A percentile compares a stretch with the other conserved stretches of the same genome.
phyloP scores from a whole-genome alignment of 1,140 invertebrate genomes.

The Helicoverpa zea region DNA sequence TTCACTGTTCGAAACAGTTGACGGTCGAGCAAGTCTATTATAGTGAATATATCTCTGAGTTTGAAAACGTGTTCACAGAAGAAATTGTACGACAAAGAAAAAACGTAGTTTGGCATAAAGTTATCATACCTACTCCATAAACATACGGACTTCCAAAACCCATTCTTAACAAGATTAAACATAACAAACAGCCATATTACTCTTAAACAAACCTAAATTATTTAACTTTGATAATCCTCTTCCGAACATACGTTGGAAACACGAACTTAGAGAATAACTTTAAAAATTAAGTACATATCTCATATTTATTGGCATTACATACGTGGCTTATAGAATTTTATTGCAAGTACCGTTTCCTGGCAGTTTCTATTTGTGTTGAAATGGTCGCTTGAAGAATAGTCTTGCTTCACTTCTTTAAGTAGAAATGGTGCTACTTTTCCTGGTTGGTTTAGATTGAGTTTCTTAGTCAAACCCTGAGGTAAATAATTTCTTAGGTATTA shows the following conservation, averaged over 20 bases:
- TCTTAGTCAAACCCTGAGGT: background rate
- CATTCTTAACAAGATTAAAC: too few species aligned
- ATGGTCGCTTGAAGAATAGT: background rate
- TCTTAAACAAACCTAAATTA: background rate
- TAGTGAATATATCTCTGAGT: too few species aligned
- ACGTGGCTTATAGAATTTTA: conserved; percentile 17
- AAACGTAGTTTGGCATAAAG: too few species aligned
- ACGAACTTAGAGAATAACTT: background rate
- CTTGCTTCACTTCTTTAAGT: background rate
- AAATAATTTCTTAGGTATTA: background rate
- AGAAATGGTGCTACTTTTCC: background rate
- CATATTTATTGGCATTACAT: background rate
- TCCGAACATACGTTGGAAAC: background rate
- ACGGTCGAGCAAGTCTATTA: too few species aligned
- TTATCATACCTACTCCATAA: background rate
- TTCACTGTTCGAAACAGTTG: too few species aligned
- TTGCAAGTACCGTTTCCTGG: background rate
- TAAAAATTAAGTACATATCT: conserved; percentile 9
- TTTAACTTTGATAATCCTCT: background rate
- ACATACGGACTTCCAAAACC: background rate
- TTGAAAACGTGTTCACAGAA: too few species aligned
- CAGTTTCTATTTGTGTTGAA: conserved; percentile 15
- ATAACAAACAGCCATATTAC: too few species aligned
- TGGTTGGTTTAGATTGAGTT: background rate
- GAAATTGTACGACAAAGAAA: too few species aligned